Evolutionary conservation across 2,113 vertebrate species (phyloP), one percentile per base, ranked within the genome.

Genomic region (Catharus minimus): DNA sequence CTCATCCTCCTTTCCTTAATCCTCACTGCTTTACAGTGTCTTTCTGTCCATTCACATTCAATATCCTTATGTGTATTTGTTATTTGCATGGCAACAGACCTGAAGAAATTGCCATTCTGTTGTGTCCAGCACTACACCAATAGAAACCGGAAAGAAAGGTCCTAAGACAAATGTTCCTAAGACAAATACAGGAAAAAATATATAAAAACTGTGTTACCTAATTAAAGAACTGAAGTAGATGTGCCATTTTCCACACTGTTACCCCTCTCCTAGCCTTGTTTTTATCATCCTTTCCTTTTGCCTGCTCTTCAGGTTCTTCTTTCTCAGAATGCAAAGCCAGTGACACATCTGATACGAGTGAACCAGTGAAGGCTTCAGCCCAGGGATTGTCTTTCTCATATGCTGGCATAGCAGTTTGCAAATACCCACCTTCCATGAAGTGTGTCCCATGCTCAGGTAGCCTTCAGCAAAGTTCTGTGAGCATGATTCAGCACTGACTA

Each of bases 401-500:
- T 50, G 57, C 58, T 65, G 58, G 56, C 46, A 66, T 36, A 84
- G 39, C 74, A 60, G 36, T 80, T 85, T 94, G 76, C 86, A 84
- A 91, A 89, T 77, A 44, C 24, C 23, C 49, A 58, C 21, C 67
- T 92, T 67, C 75, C 43, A 46, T 11, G 46, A 82, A 89, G 33
- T 24, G 15, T 2, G 5, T 77, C 57, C 64, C 62, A 43, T 82
- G 71, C 67, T 75, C 9, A 15, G 68, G 46, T 81, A 73, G 82
- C 81, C 88, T 61, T 89, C 56, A 89, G 79, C 79, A 89, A 78
- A 81, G 50, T 46, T 91, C 57, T 73, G 32, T 3, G 11, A 91
- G 58, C 82, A 47, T 93, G 90, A 96, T 87, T 95, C 88, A 94
- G 84, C 86, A 61, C 20, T 43, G 30, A 88, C 33, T 94, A 19